These are phyloP conservation scores for Eueremaeus valkanovi DNA, from an alignment of 2,888 invertebrate species.

Conservation along the genomic window DNA sequence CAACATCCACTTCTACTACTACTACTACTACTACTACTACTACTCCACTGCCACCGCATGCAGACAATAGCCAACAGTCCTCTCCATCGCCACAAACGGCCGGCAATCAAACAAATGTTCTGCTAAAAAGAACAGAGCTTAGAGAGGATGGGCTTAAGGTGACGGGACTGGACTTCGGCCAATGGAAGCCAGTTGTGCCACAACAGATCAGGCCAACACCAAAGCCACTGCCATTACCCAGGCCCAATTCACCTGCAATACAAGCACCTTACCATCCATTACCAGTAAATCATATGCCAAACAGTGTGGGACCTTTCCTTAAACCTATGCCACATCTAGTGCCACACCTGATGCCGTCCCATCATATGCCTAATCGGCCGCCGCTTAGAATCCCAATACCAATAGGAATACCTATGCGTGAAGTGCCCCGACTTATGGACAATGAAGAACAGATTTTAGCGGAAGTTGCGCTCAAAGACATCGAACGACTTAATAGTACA, in stretches of 20 bases:
- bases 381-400: not conserved
- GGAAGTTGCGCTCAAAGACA: not conserved
- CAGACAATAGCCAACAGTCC: no score
- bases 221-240: slow-evolving; percentile 13
- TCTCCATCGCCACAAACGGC: not conserved
- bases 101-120: not conserved
- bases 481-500: not conserved
- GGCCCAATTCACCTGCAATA: not conserved
- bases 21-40: slow-evolving; percentile 19
- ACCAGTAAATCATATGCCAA: not conserved
- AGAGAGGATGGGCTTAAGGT: slow-evolving; percentile 6
- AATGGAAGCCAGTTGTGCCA: slow-evolving; percentile 15
- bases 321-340: not conserved
- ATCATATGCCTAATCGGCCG: not conserved
- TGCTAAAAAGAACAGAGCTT: slow-evolving; percentile 17
- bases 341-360: not conserved
- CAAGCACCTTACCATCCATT: not conserved
- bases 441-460: not conserved
- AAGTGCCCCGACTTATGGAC: slow-evolving; percentile 23
- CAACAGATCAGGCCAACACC: not conserved
- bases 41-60: not conserved
- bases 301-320: not conserved
- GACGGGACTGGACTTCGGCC: not conserved
- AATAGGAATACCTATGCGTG: slow-evolving; percentile 4
- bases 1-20: not conserved